A percentile compares a stretch with the other conserved stretches of the same genome.
Evolutionary conservation across 2,797 vertebrate species (phyloP).

Genomic region (Discoglossus pictus): DNA sequence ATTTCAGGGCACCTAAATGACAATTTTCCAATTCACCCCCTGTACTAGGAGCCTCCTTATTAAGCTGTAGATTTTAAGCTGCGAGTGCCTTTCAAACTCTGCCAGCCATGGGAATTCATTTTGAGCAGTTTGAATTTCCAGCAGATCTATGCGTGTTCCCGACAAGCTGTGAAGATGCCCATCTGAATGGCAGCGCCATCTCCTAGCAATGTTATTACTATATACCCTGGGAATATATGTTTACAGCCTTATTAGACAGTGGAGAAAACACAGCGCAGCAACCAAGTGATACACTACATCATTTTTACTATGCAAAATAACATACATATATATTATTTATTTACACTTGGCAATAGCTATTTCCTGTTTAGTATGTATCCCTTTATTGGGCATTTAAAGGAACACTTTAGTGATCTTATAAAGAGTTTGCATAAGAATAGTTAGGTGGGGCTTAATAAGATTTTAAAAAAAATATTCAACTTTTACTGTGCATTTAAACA

Average conservation of each 20-base stretch:
- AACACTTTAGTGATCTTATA: too few relatives aligned
- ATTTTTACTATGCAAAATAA: constrained; percentile 16
- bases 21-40: background rate
- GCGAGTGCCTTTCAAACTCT: constrained; percentile 9
- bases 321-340: background rate
- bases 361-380: constrained; percentile 4
- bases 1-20: too few relatives aligned
- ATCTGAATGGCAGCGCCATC: constrained; percentile 33
- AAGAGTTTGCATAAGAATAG: too few relatives aligned
- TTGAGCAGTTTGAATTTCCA: constrained; percentile 6
- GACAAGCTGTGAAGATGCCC: background rate
- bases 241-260: constrained; percentile 51
- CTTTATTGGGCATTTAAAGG: too few relatives aligned
- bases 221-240: constrained; percentile 53
- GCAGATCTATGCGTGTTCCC: constrained; percentile 31
- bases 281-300: constrained; percentile 2
- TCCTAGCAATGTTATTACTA: constrained; percentile 59
- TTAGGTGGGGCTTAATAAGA: too few relatives aligned
- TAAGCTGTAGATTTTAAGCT: constrained; percentile 10
- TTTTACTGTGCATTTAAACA: too few relatives aligned
- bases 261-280: constrained; percentile 38
- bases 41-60: background rate
- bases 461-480: too few relatives aligned
- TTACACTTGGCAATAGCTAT: background rate
- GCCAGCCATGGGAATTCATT: constrained; percentile 26